Base-by-base conservation (phyloP, 2,888 invertebrate species). In the Sialis fuliginosa region DNA sequence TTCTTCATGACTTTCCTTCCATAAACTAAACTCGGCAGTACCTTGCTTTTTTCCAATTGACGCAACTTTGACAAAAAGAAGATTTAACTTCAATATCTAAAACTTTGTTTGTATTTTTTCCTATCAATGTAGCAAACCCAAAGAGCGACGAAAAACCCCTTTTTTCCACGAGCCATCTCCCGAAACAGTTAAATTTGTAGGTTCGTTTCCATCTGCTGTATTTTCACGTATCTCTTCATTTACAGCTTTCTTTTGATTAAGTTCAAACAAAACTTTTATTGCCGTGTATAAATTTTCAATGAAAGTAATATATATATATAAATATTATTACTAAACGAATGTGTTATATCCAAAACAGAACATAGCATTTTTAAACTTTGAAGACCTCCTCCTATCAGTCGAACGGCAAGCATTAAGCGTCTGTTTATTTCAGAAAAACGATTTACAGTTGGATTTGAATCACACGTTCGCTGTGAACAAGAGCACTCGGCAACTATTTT, bases 91-190 rank as follows among this genome's bases (percentile, higher is more conserved):
- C 31, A 10, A 39, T 10, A 45, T 50, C 48, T 30, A 48, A 4
- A 45, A 45, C 42, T 48, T 50, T 50, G 1, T 44, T 34, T 6
- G 41, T 42, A 32, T 48, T 43, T 42, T 48, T 50, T 39, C 30
- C 50, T 33, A 48, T 43, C 4, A 50, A 22, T 30, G 50, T 45
- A 39, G 42, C 6, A 3, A 46, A 39, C 6, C 50, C 48, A 31
- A 50, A 46, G 32, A 45, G 31, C 6, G 48, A 50, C 30, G 39
- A 39, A 45, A 49, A 44, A 8, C 49, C 44, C 48, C n/a, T 46
- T 50, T 50, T 33, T 48, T 48, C 51, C 49, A 51, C 3, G 46
- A 40, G 4, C 49, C 49, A 39, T 50, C 52, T 1, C 50, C 52
- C 1, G 46, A 49, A 39, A 51, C 48, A 42, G 39, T 47, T 34